Conservation (phyloP, 2,888 invertebrate genomes). For the Luperina nickerlii region DNA sequence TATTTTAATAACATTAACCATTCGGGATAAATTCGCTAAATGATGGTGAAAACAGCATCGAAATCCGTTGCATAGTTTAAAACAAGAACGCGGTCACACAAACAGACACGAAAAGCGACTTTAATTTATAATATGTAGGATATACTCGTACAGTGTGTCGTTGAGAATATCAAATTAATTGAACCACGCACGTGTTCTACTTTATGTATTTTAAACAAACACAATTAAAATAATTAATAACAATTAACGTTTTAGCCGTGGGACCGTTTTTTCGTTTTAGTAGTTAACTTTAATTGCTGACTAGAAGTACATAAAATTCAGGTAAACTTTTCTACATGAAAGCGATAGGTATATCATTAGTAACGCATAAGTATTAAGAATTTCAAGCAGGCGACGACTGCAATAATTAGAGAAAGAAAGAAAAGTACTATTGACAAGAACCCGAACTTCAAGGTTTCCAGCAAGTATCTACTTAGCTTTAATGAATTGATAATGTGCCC, state of each 20-base stretch:
- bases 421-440: neutral
- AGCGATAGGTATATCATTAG: neutral
- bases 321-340: neutral
- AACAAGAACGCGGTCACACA: too few species aligned
- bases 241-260: neutral
- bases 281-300: neutral
- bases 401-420: neutral
- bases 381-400: neutral
- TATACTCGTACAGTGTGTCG: neutral
- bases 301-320: neutral
- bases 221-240: conserved; percentile 1
- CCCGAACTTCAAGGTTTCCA: neutral
- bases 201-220: neutral
- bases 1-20: neutral
- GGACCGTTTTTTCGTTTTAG: neutral
- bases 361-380: neutral
- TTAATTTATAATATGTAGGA: neutral
- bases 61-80: too few species aligned
- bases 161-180: neutral
- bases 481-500: conserved; percentile 14
- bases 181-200: neutral
- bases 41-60: too few species aligned
- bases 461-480: conserved; percentile 9
- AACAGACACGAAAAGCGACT: neutral
- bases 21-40: too few species aligned